Evolutionary conservation across 2,888 invertebrate genomes (phyloP), one percentile per base, ranked within the genome.

Genomic region (Pogonocherus hispidulus): DNA sequence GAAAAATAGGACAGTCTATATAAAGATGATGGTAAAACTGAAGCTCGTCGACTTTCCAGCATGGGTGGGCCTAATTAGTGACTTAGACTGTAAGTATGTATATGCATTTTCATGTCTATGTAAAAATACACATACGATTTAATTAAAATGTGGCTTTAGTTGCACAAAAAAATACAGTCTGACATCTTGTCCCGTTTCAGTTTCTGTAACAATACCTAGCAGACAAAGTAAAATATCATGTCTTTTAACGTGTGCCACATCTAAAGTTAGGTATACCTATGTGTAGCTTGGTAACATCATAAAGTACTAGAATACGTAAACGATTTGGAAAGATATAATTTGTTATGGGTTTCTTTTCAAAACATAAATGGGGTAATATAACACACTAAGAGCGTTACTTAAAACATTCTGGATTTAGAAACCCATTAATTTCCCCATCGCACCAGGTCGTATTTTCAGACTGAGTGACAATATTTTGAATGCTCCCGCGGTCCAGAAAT

Each of bases 381-480:
- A 51, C 47, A 41, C 51, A 51, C 51, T 62, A 62, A 62, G 51
- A 62, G 51, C 62, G 46, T 51, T 62, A 62, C 62, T 62, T 62
- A 62, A 62, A 62, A 49, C 62, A 51, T 19, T 35, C 62, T 19
- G 35, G 49, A 62, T 62, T 62, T 62, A 62, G 62, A 62, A 62
- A 51, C 51, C 62, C 51, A 62, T 62, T 62, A 62, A 73, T 75
- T 62, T 56, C 41, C 51, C 64, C 60, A 67, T 59, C 59, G 60
- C 35, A 16, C 51, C 16, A 46, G 47, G 20, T 41, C 59, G 60
- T 60, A 60, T 64, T 59, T 70, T 67, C 52, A 47, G 63, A 68
- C 54, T 51, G 64, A 49, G 67, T 72, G 71, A 75, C 75, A 73
- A 77, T 77, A 77, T 78, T 78, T 78, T 77, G 76, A 78, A 75